Percentiles rank a stretch among this genome's conserved stretches.
phyloP scores from a whole-genome alignment of 2,797 vertebrate species.

The Myiotriccus ornatus region DNA sequence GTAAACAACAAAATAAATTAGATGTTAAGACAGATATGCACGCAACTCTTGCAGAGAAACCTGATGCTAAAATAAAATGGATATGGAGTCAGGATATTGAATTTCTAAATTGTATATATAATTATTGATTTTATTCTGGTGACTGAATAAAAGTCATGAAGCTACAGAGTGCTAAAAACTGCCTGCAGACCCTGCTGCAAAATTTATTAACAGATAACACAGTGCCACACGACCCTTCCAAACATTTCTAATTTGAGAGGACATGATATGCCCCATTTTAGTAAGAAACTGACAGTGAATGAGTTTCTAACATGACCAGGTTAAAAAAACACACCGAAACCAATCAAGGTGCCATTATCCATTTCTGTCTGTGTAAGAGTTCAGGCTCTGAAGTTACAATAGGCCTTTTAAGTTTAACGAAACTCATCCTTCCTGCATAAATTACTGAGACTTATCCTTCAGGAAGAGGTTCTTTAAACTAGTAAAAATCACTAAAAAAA shows the following conservation, averaged over 20 bases:
- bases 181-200: not conserved
- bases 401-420: not conserved
- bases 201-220: not conserved
- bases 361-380: not conserved
- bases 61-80: not conserved
- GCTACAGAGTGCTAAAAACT: not conserved
- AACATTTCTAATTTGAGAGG: not conserved
- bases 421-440: not conserved
- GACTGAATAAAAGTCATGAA: not conserved
- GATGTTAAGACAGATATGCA: not conserved
- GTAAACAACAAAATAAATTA: not conserved
- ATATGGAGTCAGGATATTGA: not conserved
- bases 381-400: not conserved
- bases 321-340: accelerated
- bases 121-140: not conserved
- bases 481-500: not conserved
- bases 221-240: not conserved
- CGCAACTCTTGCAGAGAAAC: not conserved
- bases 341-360: not conserved
- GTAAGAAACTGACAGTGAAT: not conserved
- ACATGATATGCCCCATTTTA: not conserved
- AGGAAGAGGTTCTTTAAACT: not conserved
- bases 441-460: not conserved
- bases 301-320: not conserved
- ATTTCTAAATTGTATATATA: not conserved